phyloP scores from a whole-genome alignment of 92 coral and sea anemone species.

The Epizoanthus ramosus region DNA sequence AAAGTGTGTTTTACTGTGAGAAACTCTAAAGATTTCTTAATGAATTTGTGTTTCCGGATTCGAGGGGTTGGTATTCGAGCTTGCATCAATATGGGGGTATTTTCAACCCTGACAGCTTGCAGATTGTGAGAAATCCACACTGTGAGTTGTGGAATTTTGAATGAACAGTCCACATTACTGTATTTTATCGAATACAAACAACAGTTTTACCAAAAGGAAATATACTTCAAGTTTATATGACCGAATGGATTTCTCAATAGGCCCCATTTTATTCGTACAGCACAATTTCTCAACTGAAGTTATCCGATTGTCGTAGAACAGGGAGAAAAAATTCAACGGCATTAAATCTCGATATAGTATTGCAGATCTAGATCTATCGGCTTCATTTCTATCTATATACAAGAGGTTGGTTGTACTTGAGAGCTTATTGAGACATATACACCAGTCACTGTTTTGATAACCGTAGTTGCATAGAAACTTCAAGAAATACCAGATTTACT shows the following conservation, averaged over 20 bases:
- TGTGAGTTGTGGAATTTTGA: slow-evolving; percentile 39
- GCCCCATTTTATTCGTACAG: background rate
- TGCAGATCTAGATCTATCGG: too few relatives aligned
- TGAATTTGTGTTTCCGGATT: background rate
- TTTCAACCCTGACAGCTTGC: background rate
- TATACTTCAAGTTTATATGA: background rate
- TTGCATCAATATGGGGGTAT: slow-evolving; percentile 7
- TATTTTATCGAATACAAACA: slow-evolving; percentile 5
- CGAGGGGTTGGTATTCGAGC: background rate
- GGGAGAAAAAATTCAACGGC: background rate
- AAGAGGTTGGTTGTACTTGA: background rate
- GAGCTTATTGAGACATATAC: background rate
- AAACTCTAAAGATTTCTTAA: background rate
- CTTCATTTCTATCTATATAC: too few relatives aligned
- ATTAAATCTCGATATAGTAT: too few relatives aligned
- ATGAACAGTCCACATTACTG: slow-evolving; percentile 24
- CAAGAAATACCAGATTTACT: background rate
- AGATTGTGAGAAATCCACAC: background rate
- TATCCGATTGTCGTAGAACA: slow-evolving; percentile 1
- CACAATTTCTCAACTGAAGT: background rate
- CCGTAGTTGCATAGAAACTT: background rate
- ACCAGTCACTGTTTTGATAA: background rate
- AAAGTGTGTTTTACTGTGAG: background rate
- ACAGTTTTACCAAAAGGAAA: background rate
- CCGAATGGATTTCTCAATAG: background rate